phyloP scores from a whole-genome alignment of 2,888 invertebrate genomes.

The Pachliopta kotzebuea region DNA sequence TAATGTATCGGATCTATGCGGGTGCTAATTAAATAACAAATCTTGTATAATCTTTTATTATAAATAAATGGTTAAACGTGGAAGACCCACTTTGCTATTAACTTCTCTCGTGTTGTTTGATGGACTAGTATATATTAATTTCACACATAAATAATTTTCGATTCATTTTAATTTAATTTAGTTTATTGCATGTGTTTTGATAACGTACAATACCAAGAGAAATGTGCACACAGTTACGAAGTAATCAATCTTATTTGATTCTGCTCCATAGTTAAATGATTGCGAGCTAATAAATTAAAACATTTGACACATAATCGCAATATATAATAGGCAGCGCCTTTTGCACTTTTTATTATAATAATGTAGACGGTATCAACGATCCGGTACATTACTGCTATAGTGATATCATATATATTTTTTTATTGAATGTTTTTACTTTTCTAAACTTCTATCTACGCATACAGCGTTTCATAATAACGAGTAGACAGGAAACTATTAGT shows the following conservation, averaged over 20 bases:
- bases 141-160: not conserved
- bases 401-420: too few species aligned
- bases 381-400: not conserved
- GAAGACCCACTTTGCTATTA: not conserved
- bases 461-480: not conserved
- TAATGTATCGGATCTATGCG: not conserved
- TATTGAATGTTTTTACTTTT: too few species aligned
- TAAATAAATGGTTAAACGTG: not conserved
- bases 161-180: not conserved
- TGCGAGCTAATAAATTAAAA: too few species aligned
- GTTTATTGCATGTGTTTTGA: not conserved
- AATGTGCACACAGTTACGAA: too few species aligned
- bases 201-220: too few species aligned
- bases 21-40: not conserved
- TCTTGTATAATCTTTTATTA: not conserved
- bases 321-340: too few species aligned
- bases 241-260: too few species aligned
- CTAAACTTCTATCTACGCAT: not conserved
- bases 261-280: too few species aligned
- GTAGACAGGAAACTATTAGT: conserved; percentile 12
- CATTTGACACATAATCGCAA: too few species aligned
- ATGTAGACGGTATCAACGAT: not conserved
- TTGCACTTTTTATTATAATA: too few species aligned
- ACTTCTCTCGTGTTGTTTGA: too few species aligned
- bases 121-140: too few species aligned